Conservation (phyloP, 2,113 vertebrate species). For the Micronycteris hirsuta region DNA sequence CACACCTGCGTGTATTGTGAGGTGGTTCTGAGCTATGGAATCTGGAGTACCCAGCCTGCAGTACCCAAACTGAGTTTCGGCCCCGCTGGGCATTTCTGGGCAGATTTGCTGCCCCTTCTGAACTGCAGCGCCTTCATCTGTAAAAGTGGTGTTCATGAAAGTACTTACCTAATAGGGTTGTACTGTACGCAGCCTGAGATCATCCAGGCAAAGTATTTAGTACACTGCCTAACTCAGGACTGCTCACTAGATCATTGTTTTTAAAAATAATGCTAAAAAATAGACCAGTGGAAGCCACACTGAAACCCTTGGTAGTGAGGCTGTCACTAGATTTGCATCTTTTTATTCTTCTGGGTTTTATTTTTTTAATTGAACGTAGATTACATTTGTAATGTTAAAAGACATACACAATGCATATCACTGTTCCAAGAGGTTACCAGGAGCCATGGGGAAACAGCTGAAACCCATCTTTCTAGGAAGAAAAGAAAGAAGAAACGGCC, state of each 20-base stretch:
- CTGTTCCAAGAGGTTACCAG: not conserved
- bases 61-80: not conserved
- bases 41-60: not conserved
- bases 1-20: accelerated
- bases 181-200: not conserved
- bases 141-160: not conserved
- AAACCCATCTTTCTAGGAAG: slow-evolving; percentile 72
- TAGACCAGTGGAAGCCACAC: not conserved
- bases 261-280: not conserved
- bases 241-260: not conserved
- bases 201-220: not conserved
- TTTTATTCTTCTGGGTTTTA: slow-evolving; percentile 2
- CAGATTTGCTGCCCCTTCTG: not conserved
- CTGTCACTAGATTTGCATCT: not conserved
- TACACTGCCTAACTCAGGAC: not conserved
- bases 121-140: not conserved
- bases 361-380: not conserved
- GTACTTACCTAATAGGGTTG: not conserved
- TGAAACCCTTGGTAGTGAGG: not conserved
- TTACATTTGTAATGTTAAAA: not conserved
- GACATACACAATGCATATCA: not conserved
- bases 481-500: slow-evolving; percentile 30
- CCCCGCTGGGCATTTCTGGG: not conserved
- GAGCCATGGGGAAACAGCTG: slow-evolving; percentile 54
- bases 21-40: no score